Conservation (phyloP, 2,888 invertebrate species). For the Pseudolycoriella hygida region DNA sequence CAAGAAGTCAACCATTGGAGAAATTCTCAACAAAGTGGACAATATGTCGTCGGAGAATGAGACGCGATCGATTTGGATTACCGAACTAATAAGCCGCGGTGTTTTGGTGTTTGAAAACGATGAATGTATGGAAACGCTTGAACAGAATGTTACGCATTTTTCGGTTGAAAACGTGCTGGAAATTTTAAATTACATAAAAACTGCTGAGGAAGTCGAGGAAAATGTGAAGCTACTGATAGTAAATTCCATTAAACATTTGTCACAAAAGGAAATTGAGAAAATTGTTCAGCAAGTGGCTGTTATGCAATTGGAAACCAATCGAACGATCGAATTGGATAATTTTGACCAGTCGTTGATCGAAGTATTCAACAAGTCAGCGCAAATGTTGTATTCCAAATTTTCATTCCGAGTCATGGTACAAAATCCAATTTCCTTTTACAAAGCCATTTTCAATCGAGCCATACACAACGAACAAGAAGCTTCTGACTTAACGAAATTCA, state of each 20-base stretch:
- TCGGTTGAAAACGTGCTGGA: not conserved
- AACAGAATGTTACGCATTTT: slow-evolving; percentile 10
- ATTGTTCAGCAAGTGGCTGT: not conserved
- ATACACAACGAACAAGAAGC: slow-evolving; percentile 15
- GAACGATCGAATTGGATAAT: slow-evolving; percentile 11
- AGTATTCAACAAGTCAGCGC: slow-evolving; percentile 18
- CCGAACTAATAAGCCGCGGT: slow-evolving; percentile 17
- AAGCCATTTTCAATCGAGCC: slow-evolving; percentile 16
- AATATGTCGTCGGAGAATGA: slow-evolving; percentile 7
- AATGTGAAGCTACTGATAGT: slow-evolving; percentile 2
- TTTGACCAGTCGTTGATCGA: slow-evolving; percentile 15
- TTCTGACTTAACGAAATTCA: slow-evolving; percentile 14
- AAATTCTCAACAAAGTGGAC: slow-evolving; percentile 17
- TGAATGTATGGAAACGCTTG: slow-evolving; percentile 19
- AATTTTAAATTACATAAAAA: not conserved
- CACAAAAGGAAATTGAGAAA: not conserved
- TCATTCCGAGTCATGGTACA: slow-evolving; percentile 18
- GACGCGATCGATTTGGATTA: slow-evolving; percentile 11
- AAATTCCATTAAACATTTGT: slow-evolving; percentile 4
- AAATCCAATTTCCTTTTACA: slow-evolving; percentile 16
- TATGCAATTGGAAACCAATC: not conserved
- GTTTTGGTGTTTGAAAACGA: slow-evolving; percentile 16
- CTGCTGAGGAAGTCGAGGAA: not conserved
- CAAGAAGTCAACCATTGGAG: slow-evolving; percentile 17
- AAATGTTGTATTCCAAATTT: slow-evolving; percentile 14